Base-by-base conservation (phyloP, 2,797 vertebrate species). In the Nyctalus aviator region DNA sequence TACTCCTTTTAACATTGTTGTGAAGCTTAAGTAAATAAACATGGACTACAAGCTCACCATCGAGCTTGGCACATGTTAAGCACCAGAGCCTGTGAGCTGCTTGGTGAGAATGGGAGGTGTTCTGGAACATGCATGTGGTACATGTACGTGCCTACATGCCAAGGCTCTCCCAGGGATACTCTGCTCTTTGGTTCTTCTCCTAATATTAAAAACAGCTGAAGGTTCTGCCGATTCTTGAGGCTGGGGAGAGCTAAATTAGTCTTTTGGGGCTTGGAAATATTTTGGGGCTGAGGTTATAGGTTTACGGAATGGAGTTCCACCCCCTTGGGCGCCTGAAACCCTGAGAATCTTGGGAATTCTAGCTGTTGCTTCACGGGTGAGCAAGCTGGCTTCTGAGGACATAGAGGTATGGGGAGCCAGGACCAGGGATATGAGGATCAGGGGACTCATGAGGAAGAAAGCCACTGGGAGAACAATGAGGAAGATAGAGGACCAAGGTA, bases 21-120 rank as follows among this genome's bases (percentile, higher is more conserved):
- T n/a, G 57, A 86, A 90, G 77, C 75, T 55, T 57, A 25, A 21
- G 23, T 46, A 32, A 62, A 37, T 35, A 3, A 6, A 64, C 1
- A 3, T 5, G 11, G 23, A 8, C 50, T 21, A 17, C 73, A 20
- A 88, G 11, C 48, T 77, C 62, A 21, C 6, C 1, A 1, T 3
- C 0, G 20, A 69, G 15, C 30, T 37, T 41, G 59, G 71, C 37
- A 27, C 0, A 0, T 9, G 35, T n/a, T 1, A 27, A 55, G 73
- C 15, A 35, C 55, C 21, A 1, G 0, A 10, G 25, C 5, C 41
- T 11, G 8, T 64, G 48, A 84, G 59, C 46, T 21, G 3, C 21
- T 8, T 8, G n/a, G 48, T n/a, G 48, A 50, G 46, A 50, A 15
- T 35, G 2, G 0, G 18, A 35, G 17, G 18, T 17, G 11, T 46